Conservation (phyloP, 2,113 vertebrate genomes). For the Leptobrachium ailaonicum region DNA sequence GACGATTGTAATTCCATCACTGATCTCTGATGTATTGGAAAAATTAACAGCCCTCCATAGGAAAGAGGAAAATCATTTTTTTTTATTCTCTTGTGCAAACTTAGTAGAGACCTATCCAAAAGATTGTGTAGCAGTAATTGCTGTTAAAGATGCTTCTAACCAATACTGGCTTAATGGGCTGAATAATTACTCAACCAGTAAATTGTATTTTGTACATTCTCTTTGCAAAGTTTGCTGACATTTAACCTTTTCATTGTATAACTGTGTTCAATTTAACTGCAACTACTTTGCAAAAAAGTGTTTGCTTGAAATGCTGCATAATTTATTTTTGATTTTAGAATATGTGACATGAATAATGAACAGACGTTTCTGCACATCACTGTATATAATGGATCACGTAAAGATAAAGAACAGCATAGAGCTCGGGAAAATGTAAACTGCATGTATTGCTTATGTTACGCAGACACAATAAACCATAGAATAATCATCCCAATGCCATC, state of each 20-base stretch:
- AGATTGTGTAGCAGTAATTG: neutral
- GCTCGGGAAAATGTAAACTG: no score
- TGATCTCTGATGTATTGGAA: no score
- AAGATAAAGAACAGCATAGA: no score
- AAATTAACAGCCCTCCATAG: no score
- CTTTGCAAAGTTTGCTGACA: constrained; percentile 1
- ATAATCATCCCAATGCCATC: no score
- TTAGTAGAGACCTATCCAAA: neutral
- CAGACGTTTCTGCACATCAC: neutral
- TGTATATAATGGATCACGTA: no score
- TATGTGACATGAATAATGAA: neutral
- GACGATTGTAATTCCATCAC: no score
- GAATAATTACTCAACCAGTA: neutral
- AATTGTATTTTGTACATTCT: constrained; percentile 2
- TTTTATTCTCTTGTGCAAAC: no score
- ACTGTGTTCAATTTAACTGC: neutral
- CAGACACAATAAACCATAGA: no score
- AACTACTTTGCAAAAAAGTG: neutral
- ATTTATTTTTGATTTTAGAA: neutral
- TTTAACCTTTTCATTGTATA: neutral
- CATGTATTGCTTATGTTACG: no score
- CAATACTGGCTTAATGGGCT: neutral
- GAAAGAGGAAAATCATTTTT: no score
- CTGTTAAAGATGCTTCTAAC: neutral
- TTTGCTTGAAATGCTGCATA: neutral